Conservation (phyloP, 2,797 vertebrate genomes). For the Heliangelus exortis region DNA sequence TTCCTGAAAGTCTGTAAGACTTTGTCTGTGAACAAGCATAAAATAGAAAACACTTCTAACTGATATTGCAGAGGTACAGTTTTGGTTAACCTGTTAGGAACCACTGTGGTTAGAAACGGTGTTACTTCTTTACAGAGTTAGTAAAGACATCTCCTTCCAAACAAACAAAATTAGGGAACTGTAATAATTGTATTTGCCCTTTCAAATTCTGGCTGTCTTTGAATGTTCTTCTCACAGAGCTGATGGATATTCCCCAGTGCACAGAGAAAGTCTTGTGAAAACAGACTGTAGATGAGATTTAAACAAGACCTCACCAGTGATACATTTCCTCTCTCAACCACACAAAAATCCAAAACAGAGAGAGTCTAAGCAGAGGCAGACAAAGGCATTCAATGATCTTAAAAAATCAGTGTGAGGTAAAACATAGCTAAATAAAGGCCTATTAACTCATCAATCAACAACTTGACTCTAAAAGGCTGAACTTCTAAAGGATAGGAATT, state of each 20-base stretch:
- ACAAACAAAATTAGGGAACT: neutral
- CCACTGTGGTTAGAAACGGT: neutral
- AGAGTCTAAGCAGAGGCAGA: slow-evolving; percentile 30
- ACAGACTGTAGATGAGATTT: slow-evolving; percentile 22
- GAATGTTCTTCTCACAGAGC: neutral
- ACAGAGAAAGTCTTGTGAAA: slow-evolving; percentile 26
- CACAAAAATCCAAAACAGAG: slow-evolving; percentile 20
- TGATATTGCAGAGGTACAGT: neutral
- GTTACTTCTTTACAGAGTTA: neutral
- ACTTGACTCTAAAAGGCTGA: slow-evolving; percentile 18
- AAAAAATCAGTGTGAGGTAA: slow-evolving; percentile 27
- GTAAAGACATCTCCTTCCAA: slow-evolving; percentile 1
- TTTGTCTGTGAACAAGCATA: neutral
- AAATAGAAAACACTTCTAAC: neutral
- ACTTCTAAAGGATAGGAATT: slow-evolving; percentile 32
- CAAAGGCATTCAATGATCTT: neutral
- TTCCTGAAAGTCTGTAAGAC: neutral
- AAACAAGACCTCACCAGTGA: slow-evolving; percentile 46
- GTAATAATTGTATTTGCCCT: neutral
- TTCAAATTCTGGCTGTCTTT: neutral
- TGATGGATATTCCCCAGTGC: neutral
- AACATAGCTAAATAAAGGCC: slow-evolving; percentile 32
- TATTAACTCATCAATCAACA: slow-evolving; percentile 41
- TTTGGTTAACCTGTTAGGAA: neutral
- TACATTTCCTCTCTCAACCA: slow-evolving; percentile 22